Base-by-base conservation (phyloP, 1,140 invertebrate species). In the Drosophila tsacasi region DNA sequence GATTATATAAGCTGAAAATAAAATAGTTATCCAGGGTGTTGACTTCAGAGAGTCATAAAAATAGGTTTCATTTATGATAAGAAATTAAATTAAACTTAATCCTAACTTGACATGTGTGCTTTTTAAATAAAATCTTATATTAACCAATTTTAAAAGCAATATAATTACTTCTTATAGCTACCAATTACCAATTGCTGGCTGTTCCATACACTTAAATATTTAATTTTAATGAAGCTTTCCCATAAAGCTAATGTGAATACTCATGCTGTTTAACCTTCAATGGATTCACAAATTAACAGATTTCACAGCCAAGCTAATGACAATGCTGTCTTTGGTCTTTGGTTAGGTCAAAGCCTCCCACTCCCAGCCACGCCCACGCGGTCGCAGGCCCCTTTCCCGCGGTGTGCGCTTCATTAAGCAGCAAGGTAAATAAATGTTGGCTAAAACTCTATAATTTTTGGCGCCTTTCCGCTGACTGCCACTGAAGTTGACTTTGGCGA, bases 21-120 rank as follows among this genome's bases (percentile, higher is more conserved):
- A 65, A 81, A 89, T 62, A 73, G 79, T 79, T 68, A 50, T 81
- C n/a, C 71, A 77, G 79, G 62, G 79, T 79, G 62, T 82, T 85
- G 83, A 85, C 83, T 86, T 76, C 59, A 76, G 77, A 68, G 69
- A 61, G 64, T 37, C 35, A 47, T 30, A 15, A 23, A 63, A 67
- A 75, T 81, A 62, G 54, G 47, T 35, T 25, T 35, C 3, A 23
- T 61, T 46, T 65, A 64, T 65, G 23, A 32, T 32, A 25, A 25
- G 19, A 66, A 59, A 63, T n/a, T n/a, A 7, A 40, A n/a, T n/a
- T n/a, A n/a, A n/a, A n/a, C n/a, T n/a, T n/a, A n/a, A n/a, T n/a
- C n/a, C n/a, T n/a, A n/a, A n/a, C n/a, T n/a, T n/a, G 2, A 42
- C 8, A 3, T 42, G 39, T 40, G 15, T n/a, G 17, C 17, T n/a